Base-by-base conservation (phyloP, 1,140 invertebrate species). In the Cydia fagiglandana region DNA sequence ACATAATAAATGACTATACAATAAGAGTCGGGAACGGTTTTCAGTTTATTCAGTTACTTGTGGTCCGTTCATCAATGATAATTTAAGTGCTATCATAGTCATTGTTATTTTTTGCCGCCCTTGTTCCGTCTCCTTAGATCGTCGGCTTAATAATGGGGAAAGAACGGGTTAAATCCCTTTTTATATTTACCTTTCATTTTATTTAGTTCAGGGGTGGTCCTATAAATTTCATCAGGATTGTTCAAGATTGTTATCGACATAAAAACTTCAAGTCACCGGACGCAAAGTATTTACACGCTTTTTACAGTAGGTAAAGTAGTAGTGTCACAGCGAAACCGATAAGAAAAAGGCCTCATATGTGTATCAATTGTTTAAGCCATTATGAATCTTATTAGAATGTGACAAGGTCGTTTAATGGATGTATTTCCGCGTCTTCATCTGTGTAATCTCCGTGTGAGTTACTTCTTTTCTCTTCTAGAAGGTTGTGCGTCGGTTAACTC, bases 251-350 rank as follows among this genome's bases (percentile, higher is more conserved):
- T 61, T 61, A 61, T 61, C 56, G 20, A 10, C 7, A 24, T 61
- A 61, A 61, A 61, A 61, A 61, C 56, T 24, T 61, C 81, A 68
- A 64, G 53, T 64, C 50, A 61, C 56, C 56, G 56, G 56, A 61
- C 56, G 56, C 56, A 61, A 24, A 20, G 56, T 61, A 24, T 61
- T 61, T 61, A 61, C 56, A 61, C 6, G 56, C n/a, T 61, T 61
- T 61, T 17, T 61, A 61, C 56, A 24, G 56, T 61, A 61, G 20
- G 56, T 61, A 61, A 61, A 61, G 56, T 61, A 61, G 56, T 61
- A 30, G 38, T 28, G 45, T 77, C 28, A 75, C 50, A 47, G 30
- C 5, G 13, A 64, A 4, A 17, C 28, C 56, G 20, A 9, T 61
- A 10, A 12, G 1, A 61, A 61, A 61, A 61, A 61, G 53, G n/a